phyloP scores from a whole-genome alignment of 2,797 vertebrate genomes.

The Podarcis siculus region DNA sequence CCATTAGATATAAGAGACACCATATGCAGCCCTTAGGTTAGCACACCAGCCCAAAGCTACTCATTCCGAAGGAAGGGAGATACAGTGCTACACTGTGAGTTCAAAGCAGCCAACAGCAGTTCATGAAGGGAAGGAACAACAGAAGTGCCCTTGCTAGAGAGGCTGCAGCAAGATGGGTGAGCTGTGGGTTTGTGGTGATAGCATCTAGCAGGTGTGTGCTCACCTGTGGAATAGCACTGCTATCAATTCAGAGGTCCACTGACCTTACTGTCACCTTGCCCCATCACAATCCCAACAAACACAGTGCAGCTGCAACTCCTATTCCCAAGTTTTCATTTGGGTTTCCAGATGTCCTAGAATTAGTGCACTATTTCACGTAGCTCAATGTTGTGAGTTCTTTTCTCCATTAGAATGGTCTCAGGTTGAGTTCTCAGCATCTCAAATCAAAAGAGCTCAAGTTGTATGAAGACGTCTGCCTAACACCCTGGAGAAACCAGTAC shows the following conservation, averaged over 20 bases:
- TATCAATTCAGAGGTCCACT: neutral
- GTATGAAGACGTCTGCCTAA: neutral
- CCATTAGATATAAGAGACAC: neutral
- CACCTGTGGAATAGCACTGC: too few species aligned
- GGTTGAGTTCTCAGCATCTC: neutral
- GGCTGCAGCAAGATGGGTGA: too few species aligned
- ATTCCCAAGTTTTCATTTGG: neutral
- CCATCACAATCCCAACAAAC: neutral
- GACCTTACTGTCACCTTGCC: neutral
- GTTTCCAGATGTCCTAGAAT: neutral
- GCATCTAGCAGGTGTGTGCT: too few species aligned
- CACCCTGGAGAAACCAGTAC: neutral
- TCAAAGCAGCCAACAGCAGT: neutral
- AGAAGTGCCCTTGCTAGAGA: too few species aligned
- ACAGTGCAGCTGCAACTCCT: neutral
- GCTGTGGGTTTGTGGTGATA: too few species aligned
- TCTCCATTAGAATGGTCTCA: neutral
- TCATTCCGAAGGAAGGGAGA: conserved; percentile 6
- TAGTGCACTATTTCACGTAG: neutral
- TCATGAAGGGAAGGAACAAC: too few species aligned
- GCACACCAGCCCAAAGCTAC: neutral
- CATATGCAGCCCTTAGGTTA: conserved; percentile 31
- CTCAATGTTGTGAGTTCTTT: neutral
- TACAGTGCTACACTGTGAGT: neutral
- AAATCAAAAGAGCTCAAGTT: neutral